Conservation (phyloP, 30 jellyfish, hydroid and myxozoan species). For the Catostylus mosaicus region DNA sequence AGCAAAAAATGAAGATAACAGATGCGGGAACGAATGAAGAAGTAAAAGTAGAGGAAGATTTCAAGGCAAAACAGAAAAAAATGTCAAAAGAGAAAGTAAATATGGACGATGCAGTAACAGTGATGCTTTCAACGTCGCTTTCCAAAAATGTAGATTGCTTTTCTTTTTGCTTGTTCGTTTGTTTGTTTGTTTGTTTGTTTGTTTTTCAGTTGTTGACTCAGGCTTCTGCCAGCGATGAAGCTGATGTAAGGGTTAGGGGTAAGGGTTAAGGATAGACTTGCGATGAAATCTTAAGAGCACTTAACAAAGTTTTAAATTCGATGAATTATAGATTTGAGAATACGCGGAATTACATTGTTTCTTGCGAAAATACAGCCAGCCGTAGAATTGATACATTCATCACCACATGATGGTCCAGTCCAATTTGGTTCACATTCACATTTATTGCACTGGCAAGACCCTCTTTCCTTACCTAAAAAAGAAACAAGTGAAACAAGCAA, state of each 20-base stretch:
- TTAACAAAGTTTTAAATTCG: too few species aligned
- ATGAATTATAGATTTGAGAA: background rate
- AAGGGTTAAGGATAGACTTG: too few species aligned
- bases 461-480: constrained; percentile 80
- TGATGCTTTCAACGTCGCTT: background rate
- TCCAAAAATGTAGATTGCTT: background rate
- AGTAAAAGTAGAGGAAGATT: too few species aligned
- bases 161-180: too few species aligned
- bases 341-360: constrained; percentile 66
- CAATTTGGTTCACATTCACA: constrained; percentile 88
- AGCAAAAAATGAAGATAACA: too few species aligned
- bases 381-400: constrained; percentile 86
- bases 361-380: constrained; percentile 59
- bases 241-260: too few species aligned
- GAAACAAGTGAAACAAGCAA: background rate
- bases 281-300: background rate
- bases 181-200: too few species aligned
- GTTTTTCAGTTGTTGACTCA: too few species aligned
- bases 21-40: too few species aligned
- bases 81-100: too few species aligned
- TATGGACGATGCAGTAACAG: background rate
- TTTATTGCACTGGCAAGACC: constrained; percentile 86
- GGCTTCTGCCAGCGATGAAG: too few species aligned
- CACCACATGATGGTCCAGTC: constrained; percentile 97
- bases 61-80: too few species aligned